These are phyloP conservation scores for Verasper variegatus DNA, from an alignment of 2,113 vertebrate species.

Conservation along the genomic window DNA sequence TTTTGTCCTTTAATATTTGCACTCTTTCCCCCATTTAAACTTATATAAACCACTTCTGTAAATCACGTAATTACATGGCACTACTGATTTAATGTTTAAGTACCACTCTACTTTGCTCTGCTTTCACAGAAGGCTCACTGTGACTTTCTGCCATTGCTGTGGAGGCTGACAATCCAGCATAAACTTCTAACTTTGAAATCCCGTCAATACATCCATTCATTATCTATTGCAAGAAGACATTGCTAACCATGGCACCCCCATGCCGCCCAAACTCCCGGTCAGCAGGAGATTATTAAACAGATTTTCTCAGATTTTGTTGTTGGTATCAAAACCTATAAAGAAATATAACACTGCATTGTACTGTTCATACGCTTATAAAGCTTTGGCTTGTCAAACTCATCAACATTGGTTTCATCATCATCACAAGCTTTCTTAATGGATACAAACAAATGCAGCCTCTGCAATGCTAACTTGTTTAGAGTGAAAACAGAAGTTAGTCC, in stretches of 20 bases:
- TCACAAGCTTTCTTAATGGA: not conserved
- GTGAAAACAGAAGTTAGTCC: conserved; percentile 27
- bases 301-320: too few species aligned
- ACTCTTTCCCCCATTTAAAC: not conserved
- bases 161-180: not conserved
- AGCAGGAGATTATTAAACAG: too few species aligned
- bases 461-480: conserved; percentile 22
- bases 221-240: too few species aligned
- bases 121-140: not conserved
- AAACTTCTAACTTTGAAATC: not conserved
- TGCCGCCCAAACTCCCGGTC: too few species aligned
- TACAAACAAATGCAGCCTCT: not conserved
- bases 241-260: too few species aligned
- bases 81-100: not conserved
- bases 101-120: not conserved
- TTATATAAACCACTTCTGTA: not conserved
- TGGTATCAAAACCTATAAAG: too few species aligned
- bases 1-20: not conserved
- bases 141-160: not conserved
- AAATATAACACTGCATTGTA: not conserved
- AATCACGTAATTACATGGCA: not conserved
- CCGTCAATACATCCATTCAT: too few species aligned
- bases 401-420: not conserved
- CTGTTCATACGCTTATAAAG: not conserved
- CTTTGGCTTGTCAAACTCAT: not conserved